A percentile compares a stretch with the other conserved stretches of the same genome.
phyloP scores from a whole-genome alignment of 2,797 vertebrate genomes.

The Dipus sagitta region DNA sequence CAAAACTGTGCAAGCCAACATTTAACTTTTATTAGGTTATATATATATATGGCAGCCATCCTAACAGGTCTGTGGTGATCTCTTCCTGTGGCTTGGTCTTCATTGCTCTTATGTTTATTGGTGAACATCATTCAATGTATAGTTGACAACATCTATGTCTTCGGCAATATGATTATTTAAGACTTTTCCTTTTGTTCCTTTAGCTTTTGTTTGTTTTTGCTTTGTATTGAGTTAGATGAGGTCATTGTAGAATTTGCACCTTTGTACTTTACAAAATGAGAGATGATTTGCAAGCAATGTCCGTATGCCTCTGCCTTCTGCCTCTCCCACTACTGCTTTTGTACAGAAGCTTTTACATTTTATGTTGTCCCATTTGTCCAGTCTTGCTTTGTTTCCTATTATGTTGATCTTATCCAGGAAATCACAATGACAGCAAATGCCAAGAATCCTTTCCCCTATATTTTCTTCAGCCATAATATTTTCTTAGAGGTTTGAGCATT shows the following conservation, averaged over 20 bases:
- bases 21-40: too few relatives aligned
- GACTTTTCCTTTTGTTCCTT: neutral
- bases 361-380: neutral
- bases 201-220: neutral
- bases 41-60: too few relatives aligned
- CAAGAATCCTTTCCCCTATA: neutral
- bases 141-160: too few relatives aligned
- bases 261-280: too few relatives aligned
- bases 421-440: neutral
- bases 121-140: too few relatives aligned
- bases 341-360: too few relatives aligned
- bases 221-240: neutral
- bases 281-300: neutral
- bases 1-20: too few relatives aligned
- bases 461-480: neutral
- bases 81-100: too few relatives aligned
- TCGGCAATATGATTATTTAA: neutral
- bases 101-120: too few relatives aligned
- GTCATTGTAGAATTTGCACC: neutral
- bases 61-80: too few relatives aligned
- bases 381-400: neutral
- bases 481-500: too few relatives aligned
- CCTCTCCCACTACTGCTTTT: neutral
- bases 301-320: neutral
- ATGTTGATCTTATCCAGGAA: neutral